Evolutionary conservation across 2,113 vertebrate species (phyloP), one percentile per base, ranked within the genome.

Genomic region (Mungos mungo): DNA sequence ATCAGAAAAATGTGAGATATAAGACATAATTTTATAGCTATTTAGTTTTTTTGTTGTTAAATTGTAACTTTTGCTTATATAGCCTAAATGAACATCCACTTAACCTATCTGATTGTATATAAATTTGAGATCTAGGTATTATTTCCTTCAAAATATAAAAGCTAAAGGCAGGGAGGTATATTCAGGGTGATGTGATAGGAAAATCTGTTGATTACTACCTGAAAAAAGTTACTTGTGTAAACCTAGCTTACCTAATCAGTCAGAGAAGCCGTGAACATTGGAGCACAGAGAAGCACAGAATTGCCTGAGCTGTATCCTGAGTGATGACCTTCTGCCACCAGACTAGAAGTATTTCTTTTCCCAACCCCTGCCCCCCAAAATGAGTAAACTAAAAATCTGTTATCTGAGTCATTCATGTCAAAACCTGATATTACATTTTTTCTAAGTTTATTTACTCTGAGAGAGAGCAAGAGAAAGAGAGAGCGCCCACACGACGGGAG

Each of bases 111-210:
- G 2, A 63, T 12, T 79, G 2, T 92, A 68, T 91, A 71, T 88
- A 76, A 92, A 80, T 80, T 77, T 85, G 79, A 91, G 33, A 41
- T 11, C 31, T 77, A 33, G 27, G 18, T 96, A 54, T 93, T 88
- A 57, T 68, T 94, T 96, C 41, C 79, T 90, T 92, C 41, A 94
- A 94, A 94, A 80, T 92, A 52, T 83, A 93, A 84, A 83, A 94
- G 19, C 52, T 41, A 27, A 90, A 65, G 12, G n/a, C 47, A 94
- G 54, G 38, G 91, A 77, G 69, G 38, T 95, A 60, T 79, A 83
- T 91, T 91, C 47, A 88, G 35, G 7, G 19, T 45, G 4, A 4
- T 41, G 0, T 84, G 29, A 65, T 65, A 82, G 33, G 25, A 97
- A 93, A 95, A 92, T 83, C 41, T 79, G 21, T 86, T 76, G 19